Conservation (phyloP, 2,888 invertebrate genomes). For the Creontiades dilutus region DNA sequence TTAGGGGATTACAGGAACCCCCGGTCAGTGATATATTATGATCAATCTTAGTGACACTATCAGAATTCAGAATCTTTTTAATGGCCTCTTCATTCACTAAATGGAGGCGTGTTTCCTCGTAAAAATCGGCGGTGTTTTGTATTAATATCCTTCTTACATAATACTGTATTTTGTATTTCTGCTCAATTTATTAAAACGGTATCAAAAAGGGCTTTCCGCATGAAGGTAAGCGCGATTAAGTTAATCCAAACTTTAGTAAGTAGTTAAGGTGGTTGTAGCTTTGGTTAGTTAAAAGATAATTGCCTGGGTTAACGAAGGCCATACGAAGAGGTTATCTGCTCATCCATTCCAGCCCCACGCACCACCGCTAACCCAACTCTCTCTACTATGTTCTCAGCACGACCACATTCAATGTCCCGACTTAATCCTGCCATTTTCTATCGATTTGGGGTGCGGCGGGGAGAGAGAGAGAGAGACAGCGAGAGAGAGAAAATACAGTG, state of each 20-base stretch:
- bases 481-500: not conserved
- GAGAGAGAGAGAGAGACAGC: no score
- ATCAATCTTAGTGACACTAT: no score
- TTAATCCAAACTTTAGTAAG: not conserved
- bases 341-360: not conserved
- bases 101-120: no score
- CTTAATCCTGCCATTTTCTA: not conserved
- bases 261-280: conserved; percentile 17
- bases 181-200: no score
- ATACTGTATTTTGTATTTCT: no score
- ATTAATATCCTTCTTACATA: no score
- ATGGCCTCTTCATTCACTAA: no score
- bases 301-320: conserved; percentile 1
- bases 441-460: not conserved
- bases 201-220: conserved; percentile 9
- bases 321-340: conserved; percentile 15
- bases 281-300: conserved; percentile 31
- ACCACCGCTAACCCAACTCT: not conserved
- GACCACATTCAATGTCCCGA: no score
- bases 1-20: no score
- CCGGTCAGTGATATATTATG: no score
- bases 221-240: not conserved
- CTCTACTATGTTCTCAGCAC: not conserved
- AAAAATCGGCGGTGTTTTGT: no score
- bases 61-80: no score